Percentiles rank a stretch among this genome's conserved stretches.
These are phyloP conservation scores for Puma concolor DNA, from an alignment of 2,113 vertebrate species.

Conservation along the genomic window DNA sequence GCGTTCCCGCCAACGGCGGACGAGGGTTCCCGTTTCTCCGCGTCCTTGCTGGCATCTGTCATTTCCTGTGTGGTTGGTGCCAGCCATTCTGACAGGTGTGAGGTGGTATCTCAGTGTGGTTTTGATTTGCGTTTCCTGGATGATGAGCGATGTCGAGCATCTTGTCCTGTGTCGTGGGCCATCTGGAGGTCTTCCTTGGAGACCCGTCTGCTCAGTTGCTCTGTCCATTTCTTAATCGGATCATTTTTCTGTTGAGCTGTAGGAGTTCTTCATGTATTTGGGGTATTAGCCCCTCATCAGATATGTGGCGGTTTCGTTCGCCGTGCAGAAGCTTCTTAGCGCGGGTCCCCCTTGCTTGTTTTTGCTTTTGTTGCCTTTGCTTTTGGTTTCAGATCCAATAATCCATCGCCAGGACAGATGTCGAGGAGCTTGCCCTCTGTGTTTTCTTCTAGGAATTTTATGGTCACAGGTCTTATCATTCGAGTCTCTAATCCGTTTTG, in stretches of 20 bases:
- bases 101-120: rapidly evolving
- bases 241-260: too few species aligned
- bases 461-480: not conserved
- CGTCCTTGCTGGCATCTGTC: rapidly evolving
- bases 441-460: not conserved
- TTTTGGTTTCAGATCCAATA: not conserved
- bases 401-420: not conserved
- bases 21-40: not conserved
- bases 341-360: rapidly evolving
- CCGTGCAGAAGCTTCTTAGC: rapidly evolving
- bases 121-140: not conserved
- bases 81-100: rapidly evolving
- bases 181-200: not conserved
- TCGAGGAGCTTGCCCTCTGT: not conserved
- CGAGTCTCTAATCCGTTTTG: not conserved
- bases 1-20: too few species aligned
- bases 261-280: rapidly evolving
- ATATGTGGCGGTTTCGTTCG: rapidly evolving
- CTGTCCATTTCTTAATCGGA: not conserved
- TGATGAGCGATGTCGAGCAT: rapidly evolving
- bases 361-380: not conserved
- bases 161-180: rapidly evolving
- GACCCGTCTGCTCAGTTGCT: not conserved
- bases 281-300: not conserved
- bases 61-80: rapidly evolving